These are phyloP conservation scores for Laothoe populi DNA, from an alignment of 2,888 invertebrate species.

Conservation along the genomic window DNA sequence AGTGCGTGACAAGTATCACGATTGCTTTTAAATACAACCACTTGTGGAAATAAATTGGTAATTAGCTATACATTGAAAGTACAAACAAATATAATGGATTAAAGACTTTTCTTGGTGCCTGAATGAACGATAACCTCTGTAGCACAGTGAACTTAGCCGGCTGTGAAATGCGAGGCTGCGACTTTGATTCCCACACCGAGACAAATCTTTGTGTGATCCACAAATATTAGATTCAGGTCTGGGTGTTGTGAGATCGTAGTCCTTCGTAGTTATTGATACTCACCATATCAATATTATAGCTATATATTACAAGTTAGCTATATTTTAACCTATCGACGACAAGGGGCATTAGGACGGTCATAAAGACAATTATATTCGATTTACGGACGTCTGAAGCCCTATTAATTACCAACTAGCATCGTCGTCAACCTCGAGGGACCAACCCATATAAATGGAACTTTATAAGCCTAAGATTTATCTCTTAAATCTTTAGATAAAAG, in stretches of 20 bases:
- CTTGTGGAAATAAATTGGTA: background rate
- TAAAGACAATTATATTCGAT: conserved; percentile 12
- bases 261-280: too few species aligned
- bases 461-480: conserved; percentile 18
- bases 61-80: background rate
- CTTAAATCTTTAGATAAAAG: conserved; percentile 13
- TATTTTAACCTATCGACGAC: background rate
- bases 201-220: too few species aligned
- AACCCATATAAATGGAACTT: conserved; percentile 17
- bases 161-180: too few species aligned
- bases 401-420: conserved; percentile 2
- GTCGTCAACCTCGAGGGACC: background rate
- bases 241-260: too few species aligned
- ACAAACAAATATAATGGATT: too few species aligned
- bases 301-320: too few species aligned
- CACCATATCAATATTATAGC: background rate
- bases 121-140: too few species aligned
- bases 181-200: too few species aligned
- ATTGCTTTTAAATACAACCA: background rate
- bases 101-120: too few species aligned
- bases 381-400: conserved; percentile 9
- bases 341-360: background rate
- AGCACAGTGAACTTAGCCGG: too few species aligned
- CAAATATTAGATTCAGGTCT: too few species aligned
- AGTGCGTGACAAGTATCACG: conserved; percentile 4